Evolutionary conservation across 2,888 invertebrate species (phyloP), one percentile per base, ranked within the genome.

Genomic region (Lamproptera curius): DNA sequence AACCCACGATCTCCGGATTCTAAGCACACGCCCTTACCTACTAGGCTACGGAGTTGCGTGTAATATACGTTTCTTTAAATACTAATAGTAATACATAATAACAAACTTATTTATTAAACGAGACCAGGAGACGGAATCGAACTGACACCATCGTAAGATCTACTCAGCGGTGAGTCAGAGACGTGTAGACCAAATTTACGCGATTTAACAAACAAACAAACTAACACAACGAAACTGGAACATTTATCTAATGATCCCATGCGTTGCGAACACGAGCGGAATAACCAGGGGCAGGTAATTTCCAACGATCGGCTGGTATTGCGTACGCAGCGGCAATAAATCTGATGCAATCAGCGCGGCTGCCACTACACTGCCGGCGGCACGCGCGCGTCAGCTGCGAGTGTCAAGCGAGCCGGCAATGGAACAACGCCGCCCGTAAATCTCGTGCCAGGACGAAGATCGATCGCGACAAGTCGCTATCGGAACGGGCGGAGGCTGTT

Each of bases 391-490:
- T 57, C 58, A 51, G 49, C 51, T 51, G 55, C 57, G 50, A 50
- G 50, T 60, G 64, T 72, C 67, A 67, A 67, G 61, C 58, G 56
- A 57, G 58, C 63, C 61, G 58, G 75, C 73, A 68, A 70, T 75
- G 71, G 62, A 61, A 66, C 59, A 58, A 63, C 61, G 63, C 71
- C 70, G 61, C 50, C 66, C 70, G 72, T 81, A 80, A 80, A 81
- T 81, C 78, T 67, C 69, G 50, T 43, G 51, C 56, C 59, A 53
- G 59, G 70, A 78, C 71, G 71, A 73, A 79, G 78, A 80, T 75
- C 70, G 72, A 78, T 75, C 51, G 69, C 65, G 67, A 67, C 71
- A 64, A 56, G 57, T 53, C 50, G 46, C 56, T 55, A 59, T 58
- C 62, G 61, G 61, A 64, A 64, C 69, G 59, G 28, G 54, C 51